Evolutionary conservation across 2,113 vertebrate species (phyloP).

Genomic region (human): DNA sequence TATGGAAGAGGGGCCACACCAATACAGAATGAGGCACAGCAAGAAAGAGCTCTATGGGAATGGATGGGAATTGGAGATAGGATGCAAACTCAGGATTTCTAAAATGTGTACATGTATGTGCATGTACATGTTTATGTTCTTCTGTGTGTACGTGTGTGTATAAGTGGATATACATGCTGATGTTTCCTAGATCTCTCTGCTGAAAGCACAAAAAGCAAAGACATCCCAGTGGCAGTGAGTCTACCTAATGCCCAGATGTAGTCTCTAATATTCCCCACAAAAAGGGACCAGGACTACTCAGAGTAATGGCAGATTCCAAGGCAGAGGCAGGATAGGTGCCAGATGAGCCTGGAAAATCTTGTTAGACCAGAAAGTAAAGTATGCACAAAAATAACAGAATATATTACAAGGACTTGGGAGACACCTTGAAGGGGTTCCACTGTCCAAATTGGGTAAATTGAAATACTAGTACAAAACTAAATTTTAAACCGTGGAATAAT

Average conservation of each 20-base stretch:
- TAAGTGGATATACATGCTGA: no score
- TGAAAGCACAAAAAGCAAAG: neutral
- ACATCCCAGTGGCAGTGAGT: neutral
- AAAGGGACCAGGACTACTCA: neutral
- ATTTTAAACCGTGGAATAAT: neutral
- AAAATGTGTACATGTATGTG: neutral
- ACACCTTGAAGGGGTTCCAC: neutral
- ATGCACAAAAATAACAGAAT: neutral
- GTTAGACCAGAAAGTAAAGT: neutral
- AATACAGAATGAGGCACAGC: neutral
- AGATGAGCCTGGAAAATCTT: neutral
- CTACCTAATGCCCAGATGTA: neutral
- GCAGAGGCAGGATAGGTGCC: neutral
- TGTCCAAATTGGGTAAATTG: neutral
- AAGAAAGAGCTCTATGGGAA: neutral
- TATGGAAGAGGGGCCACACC: neutral
- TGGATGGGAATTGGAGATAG: neutral
- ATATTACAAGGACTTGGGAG: neutral
- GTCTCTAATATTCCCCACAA: neutral
- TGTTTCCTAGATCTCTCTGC: neutral
- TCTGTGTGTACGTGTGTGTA: neutral
- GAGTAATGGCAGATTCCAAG: neutral
- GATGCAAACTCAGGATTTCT: neutral
- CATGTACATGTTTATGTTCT: no score
- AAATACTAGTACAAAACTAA: neutral